Evolutionary conservation across 2,113 vertebrate species (phyloP).

Genomic region (Megaptera novaeangliae): DNA sequence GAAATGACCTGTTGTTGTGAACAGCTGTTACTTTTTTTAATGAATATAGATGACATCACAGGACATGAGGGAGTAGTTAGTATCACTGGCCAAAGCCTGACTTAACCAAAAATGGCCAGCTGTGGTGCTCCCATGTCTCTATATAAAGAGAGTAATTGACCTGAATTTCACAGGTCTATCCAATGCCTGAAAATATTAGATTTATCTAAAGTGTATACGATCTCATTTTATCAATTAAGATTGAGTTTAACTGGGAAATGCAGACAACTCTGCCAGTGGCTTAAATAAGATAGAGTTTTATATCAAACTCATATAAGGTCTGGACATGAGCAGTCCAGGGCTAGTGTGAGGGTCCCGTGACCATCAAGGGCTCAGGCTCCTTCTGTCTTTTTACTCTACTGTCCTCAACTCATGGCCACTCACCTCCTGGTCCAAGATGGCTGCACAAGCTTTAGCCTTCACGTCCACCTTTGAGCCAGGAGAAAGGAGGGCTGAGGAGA

Average conservation of each 20-base stretch:
- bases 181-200: neutral
- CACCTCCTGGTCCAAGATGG: neutral
- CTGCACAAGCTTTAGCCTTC: too few species aligned
- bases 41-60: neutral
- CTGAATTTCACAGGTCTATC: neutral
- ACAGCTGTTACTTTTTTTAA: neutral
- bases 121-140: neutral
- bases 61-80: neutral
- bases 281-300: neutral
- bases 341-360: neutral
- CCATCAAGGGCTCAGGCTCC: neutral
- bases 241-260: neutral
- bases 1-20: neutral
- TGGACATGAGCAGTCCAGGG: neutral
- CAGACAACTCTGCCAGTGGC: neutral
- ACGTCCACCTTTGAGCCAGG: too few species aligned
- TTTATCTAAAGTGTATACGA: too few species aligned
- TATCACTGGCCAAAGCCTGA: neutral
- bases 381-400: neutral
- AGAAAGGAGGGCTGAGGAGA: neutral
- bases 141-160: neutral
- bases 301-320: neutral
- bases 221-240: neutral
- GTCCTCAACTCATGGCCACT: neutral
- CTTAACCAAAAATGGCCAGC: neutral